Conservation (phyloP, 1,140 invertebrate genomes). For the Drosophila bipectinata region DNA sequence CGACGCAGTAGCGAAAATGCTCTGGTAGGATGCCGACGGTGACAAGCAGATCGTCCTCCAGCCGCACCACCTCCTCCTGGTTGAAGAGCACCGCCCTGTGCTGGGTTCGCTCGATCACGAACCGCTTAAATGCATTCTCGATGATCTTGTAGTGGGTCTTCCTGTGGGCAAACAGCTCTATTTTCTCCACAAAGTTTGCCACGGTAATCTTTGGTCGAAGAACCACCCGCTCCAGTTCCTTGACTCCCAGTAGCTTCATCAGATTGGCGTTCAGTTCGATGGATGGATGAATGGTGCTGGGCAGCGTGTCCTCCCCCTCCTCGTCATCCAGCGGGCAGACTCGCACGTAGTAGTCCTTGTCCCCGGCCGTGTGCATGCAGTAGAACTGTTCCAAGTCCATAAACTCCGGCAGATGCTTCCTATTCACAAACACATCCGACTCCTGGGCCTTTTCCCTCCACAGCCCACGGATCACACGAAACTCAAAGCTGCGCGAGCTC, state of each 20-base stretch:
- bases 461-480: constrained; percentile 70
- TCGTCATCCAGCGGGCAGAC: constrained; percentile 54
- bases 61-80: constrained; percentile 85
- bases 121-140: constrained; percentile 86
- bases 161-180: constrained; percentile 85
- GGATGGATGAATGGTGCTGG: constrained; percentile 69
- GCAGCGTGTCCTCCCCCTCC: constrained; percentile 45
- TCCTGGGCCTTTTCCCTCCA: constrained; percentile 77
- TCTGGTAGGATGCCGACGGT: constrained; percentile 86
- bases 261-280: constrained; percentile 80
- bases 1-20: constrained; percentile 85
- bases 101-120: constrained; percentile 85
- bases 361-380: constrained; percentile 62
- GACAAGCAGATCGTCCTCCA: constrained; percentile 85
- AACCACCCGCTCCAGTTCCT: constrained; percentile 73
- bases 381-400: constrained; percentile 77
- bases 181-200: constrained; percentile 84
- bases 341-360: constrained; percentile 80
- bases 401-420: constrained; percentile 70
- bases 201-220: constrained; percentile 73
- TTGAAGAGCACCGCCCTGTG: constrained; percentile 86
- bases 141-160: constrained; percentile 84
- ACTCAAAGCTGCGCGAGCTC: constrained; percentile 68
- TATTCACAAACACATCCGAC: constrained; percentile 76
- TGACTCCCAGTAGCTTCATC: constrained; percentile 75